Evolutionary conservation across 2,888 invertebrate genomes (phyloP).

Genomic region (Micoletzkya japonica): DNA sequence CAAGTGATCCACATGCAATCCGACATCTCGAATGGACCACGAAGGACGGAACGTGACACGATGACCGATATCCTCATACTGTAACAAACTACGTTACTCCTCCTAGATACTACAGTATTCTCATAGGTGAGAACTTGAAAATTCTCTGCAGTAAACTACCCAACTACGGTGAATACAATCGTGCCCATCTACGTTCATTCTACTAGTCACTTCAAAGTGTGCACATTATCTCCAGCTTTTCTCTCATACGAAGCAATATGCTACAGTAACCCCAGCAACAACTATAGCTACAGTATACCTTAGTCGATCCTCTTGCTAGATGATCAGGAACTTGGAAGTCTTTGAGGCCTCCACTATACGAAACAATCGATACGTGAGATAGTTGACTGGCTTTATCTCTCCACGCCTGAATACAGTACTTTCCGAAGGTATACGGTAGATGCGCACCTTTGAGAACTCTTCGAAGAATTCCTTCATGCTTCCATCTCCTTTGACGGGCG

Average conservation of each 20-base stretch:
- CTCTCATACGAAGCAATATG: no score
- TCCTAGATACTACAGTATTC: no score
- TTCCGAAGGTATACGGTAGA: neutral
- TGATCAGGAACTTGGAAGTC: constrained; percentile 47
- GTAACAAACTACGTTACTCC: no score
- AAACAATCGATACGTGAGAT: constrained; percentile 43
- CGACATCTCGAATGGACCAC: constrained; percentile 37
- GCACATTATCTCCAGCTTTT: no score
- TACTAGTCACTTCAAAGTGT: no score
- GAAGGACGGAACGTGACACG: constrained; percentile 4
- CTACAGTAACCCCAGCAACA: no score
- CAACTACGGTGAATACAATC: no score
- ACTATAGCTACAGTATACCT: no score
- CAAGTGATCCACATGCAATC: constrained; percentile 59
- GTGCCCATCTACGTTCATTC: no score
- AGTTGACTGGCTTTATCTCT: constrained; percentile 7
- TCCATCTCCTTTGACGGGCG: constrained; percentile 9
- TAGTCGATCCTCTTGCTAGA: neutral
- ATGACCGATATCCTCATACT: no score
- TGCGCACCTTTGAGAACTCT: neutral
- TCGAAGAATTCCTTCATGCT: constrained; percentile 14
- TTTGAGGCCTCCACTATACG: constrained; percentile 51
- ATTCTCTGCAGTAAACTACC: no score
- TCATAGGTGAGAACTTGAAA: no score
- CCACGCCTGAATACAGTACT: constrained; percentile 10